Base-by-base conservation (phyloP, 1,140 invertebrate species). In the Pseudomyrmex flavicornis region DNA sequence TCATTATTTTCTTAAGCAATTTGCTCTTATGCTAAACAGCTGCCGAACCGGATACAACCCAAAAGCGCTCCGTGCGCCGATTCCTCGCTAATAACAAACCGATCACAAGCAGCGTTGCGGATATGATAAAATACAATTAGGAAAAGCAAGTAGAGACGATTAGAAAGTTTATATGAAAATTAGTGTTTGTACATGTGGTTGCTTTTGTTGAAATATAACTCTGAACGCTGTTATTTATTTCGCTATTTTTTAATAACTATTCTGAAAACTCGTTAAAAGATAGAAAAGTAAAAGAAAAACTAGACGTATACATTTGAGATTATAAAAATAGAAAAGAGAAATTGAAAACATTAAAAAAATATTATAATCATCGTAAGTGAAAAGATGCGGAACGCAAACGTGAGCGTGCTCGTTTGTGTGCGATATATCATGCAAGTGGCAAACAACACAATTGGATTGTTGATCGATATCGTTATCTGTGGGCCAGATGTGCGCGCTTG, bases 21-120 rank as follows among this genome's bases (percentile, higher is more conserved):
- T 90, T 89, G 82, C 87, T 79, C 77, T 90, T 83, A 89, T 89
- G 86, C 88, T 90, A 90, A 90, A 87, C 89, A 90, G 88, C 88
- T 90, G 89, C 86, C 79, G 20, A 83, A 72, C 59, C 68, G 75
- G 77, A 76, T 52, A 72, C 50, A 46, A 22, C 46, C n/a, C 22
- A 65, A 35, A 26, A 35, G 44, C 9, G 65, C 15, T 22, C 0
- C 20, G 9, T n/a, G 13, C 61, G 54, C 54, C 66, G 66, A 80
- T 80, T 46, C 44, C 44, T 65, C 59, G 56, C 61, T 35, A 13
- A 22, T 70, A 68, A 69, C 63, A 61, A 56, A 63, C 44, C 44
- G 15, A 17, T 69, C 22, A 15, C 4, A 2, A 48, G n/a, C 61
- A 50, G 35, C 50, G 26, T 1, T 17, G 20, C 35, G 1, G 5